Percentiles rank a stretch among this genome's conserved stretches.
phyloP scores from a whole-genome alignment of 2,113 vertebrate species.

The Festucalex cinctus region DNA sequence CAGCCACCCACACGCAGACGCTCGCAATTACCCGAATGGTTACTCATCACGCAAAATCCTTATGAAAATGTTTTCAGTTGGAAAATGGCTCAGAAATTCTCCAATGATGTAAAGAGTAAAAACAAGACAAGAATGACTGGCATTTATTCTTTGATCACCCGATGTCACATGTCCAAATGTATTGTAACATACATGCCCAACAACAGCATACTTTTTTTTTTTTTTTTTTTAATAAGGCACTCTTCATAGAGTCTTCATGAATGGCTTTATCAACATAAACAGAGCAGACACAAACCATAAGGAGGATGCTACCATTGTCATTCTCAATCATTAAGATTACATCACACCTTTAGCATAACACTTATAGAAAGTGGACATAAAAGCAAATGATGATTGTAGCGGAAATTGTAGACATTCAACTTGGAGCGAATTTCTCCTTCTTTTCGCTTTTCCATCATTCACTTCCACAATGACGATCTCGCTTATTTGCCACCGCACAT shows the following conservation, averaged over 20 bases:
- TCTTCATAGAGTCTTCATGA: constrained; percentile 11
- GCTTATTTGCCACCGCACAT: neutral
- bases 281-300: neutral
- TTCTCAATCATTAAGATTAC: neutral
- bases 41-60: constrained; percentile 24
- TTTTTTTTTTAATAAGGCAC: constrained; percentile 3
- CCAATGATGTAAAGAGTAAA: neutral
- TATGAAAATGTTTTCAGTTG: constrained; percentile 37
- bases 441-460: neutral
- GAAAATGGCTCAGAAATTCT: constrained; percentile 22
- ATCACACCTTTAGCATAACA: neutral
- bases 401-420: neutral
- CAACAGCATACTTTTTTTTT: neutral
- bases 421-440: neutral
- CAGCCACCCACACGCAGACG: too few relatives aligned
- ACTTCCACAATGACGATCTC: neutral
- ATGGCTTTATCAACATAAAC: neutral
- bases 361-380: neutral
- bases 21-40: neutral
- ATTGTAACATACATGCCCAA: neutral
- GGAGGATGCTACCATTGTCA: neutral
- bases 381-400: neutral
- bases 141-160: constrained; percentile 5
- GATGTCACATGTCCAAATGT: neutral
- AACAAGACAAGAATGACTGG: constrained; percentile 15